phyloP scores from a whole-genome alignment of 2,888 invertebrate genomes.

The Masnerella sp. region DNA sequence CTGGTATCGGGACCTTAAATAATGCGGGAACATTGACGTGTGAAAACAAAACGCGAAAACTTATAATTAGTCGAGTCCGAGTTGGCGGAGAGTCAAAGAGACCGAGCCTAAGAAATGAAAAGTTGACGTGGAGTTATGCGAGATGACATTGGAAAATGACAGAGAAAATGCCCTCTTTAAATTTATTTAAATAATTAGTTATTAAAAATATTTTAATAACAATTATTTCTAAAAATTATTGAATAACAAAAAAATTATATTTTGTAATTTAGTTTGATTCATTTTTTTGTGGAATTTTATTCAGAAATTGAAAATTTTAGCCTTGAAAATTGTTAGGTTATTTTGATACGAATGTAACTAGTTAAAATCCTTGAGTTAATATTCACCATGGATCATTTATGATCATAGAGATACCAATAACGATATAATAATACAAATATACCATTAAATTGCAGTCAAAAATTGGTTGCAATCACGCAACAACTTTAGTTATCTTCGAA shows the following conservation, averaged over 20 bases:
- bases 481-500: constrained; percentile 13
- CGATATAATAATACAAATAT: background rate
- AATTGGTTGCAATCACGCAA: constrained; percentile 8
- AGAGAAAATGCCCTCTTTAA: background rate
- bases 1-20: background rate
- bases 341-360: no score
- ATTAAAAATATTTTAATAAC: no score
- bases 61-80: constrained; percentile 29
- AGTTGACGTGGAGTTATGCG: constrained; percentile 5
- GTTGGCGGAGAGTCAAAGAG: constrained; percentile 16
- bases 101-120: constrained; percentile 28
- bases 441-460: constrained; percentile 2
- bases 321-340: no score
- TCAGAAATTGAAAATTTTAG: no score
- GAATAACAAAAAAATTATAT: no score
- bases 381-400: no score
- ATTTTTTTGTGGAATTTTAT: no score
- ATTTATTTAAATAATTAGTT: background rate
- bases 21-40: constrained; percentile 11
- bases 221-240: no score
- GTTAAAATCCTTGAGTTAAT: no score
- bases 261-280: no score
- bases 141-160: background rate
- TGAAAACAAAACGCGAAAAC: constrained; percentile 18
- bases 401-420: background rate